These are phyloP conservation scores for Hybognathus amarus DNA, from an alignment of 2,797 vertebrate species.

Conservation along the genomic window DNA sequence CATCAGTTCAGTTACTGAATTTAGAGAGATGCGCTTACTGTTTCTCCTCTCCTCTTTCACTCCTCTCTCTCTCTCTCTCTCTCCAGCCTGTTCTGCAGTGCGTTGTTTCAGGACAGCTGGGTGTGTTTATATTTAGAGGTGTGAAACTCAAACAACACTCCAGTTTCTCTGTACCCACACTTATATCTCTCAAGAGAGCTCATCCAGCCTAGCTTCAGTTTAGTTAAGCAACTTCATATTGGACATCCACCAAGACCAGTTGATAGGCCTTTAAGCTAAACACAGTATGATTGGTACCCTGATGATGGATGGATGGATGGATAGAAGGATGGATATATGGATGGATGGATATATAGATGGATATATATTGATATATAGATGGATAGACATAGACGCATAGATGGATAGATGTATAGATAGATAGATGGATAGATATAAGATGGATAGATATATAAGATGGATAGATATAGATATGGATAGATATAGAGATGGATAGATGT, in stretches of 20 bases:
- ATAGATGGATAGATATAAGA: background rate
- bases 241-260: slow-evolving; percentile 21
- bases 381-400: background rate
- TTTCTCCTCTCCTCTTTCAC: background rate
- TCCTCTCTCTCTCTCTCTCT: background rate
- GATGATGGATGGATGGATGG: background rate
- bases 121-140: slow-evolving; percentile 62
- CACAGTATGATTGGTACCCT: background rate
- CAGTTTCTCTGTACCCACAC: slow-evolving; percentile 51
- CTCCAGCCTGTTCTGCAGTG: slow-evolving; percentile 56
- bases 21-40: slow-evolving; percentile 14
- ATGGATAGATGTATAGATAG: too few relatives aligned
- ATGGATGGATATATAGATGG: background rate
- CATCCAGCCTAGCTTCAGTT: slow-evolving; percentile 19
- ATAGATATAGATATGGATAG: background rate
- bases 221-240: slow-evolving; percentile 25
- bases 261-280: background rate
- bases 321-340: background rate
- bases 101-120: slow-evolving; percentile 57
- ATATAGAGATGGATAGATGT: background rate
- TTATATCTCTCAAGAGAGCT: slow-evolving; percentile 39
- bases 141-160: slow-evolving; percentile 58
- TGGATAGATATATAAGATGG: too few relatives aligned
- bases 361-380: background rate
- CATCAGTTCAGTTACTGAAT: slow-evolving; percentile 29